These are phyloP conservation scores for Drosophila fulvimacula DNA, from an alignment of 2,888 invertebrate species.

Conservation along the genomic window DNA sequence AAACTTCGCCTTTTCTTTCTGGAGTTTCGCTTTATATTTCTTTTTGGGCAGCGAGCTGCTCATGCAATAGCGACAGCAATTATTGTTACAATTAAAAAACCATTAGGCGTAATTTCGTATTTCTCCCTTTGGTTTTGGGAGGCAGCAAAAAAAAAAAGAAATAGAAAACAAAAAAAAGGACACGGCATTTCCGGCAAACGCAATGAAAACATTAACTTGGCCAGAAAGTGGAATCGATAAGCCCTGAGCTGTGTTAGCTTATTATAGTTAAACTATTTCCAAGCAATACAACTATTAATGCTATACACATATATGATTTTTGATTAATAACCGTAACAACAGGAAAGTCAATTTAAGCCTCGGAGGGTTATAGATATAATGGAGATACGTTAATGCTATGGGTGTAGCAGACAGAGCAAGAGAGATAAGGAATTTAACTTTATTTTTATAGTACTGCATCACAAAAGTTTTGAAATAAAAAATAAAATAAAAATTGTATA, in stretches of 20 bases:
- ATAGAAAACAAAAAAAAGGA: constrained; percentile 10
- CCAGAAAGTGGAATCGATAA: constrained; percentile 47
- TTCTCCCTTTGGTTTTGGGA: constrained; percentile 30
- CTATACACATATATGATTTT: constrained; percentile 8
- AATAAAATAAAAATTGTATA: too few species aligned
- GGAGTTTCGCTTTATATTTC: constrained; percentile 13
- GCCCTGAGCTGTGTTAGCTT: constrained; percentile 2
- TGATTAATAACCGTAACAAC: constrained; percentile 25
- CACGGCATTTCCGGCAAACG: constrained; percentile 70
- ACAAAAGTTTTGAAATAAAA: too few species aligned
- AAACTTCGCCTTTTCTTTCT: neutral
- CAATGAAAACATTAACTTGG: constrained; percentile 70
- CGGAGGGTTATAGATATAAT: neutral
- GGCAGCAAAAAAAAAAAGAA: neutral
- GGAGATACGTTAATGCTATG: neutral
- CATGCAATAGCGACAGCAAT: constrained; percentile 78
- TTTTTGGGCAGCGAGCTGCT: constrained; percentile 28
- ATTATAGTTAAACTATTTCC: constrained; percentile 24
- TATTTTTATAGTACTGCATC: too few species aligned
- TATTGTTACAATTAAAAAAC: constrained; percentile 83
- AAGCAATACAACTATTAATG: constrained; percentile 3
- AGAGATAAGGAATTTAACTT: too few species aligned
- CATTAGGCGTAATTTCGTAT: constrained; percentile 80
- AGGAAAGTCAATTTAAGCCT: neutral
- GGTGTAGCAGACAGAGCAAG: too few species aligned